Evolutionary conservation across 2,113 vertebrate genomes (phyloP), one percentile per base, ranked within the genome.

Genomic region (Caretta caretta): DNA sequence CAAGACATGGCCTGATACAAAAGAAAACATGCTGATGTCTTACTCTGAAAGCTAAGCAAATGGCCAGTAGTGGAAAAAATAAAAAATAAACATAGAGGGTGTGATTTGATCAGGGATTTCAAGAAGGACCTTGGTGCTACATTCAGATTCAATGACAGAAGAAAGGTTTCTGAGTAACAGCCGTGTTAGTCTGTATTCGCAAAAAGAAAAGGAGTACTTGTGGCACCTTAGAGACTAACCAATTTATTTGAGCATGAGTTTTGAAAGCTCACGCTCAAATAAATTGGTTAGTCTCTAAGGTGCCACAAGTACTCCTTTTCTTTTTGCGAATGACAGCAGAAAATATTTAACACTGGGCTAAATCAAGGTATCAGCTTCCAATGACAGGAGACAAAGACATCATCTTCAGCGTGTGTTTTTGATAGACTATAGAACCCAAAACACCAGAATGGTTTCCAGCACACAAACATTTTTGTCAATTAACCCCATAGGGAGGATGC

Each of bases 21-120:
- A 96, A 94, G 95, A 97, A 97, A 94, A 90, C 86, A 76, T 29
- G 84, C 87, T 88, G 81, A 93, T 94, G 94, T 95, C 94, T 49
- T 46, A 94, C 38, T 75, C 11, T 75, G 11, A 42, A 75, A 95
- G 97, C 92, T 69, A 69, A 69, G 35, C 35, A 69, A n/a, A 69
- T 2, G 31, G 62, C 62, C 62, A 69, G 35, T 10, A 17, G 16
- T 35, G 62, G 14, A 16, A 16, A 17, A 35, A 35, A 35, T 29
- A 35, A 29, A 16, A 62, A 62, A 65, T 7, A 17, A n/a, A 69
- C 4, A 19, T 16, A 65, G 31, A n/a, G 6, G 14, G 7, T 65
- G 59, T 4, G 62, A n/a, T 65, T n/a, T 65, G 62, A 69, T 69
- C 62, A 69, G 62, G 12, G 31, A 69, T n/a, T 69, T n/a, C 31